Evolutionary conservation across 1,140 invertebrate genomes (phyloP), one percentile per base, ranked within the genome.

Genomic region (Aphidius ervi): DNA sequence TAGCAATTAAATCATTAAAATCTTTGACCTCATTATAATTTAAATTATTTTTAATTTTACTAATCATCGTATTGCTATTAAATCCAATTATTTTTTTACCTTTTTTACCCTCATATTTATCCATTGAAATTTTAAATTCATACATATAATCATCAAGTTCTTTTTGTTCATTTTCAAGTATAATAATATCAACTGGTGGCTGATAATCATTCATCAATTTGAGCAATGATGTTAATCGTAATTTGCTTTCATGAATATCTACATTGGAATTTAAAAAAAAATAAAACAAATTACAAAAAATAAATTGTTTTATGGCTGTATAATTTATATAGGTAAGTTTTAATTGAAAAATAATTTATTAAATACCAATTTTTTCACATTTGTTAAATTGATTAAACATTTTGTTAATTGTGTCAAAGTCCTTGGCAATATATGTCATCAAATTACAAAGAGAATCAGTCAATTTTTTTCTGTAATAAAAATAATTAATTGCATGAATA

Each of bases 241-340:
- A 62, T 64, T 69, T 74, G 23, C 72, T 77, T 16, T 53, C 59
- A 9, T 69, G 65, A 5, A 71, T 49, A 52, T 80, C 77, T 78
- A 40, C 5, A 46, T 66, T 58, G 48, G 55, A 40, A 58, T 59
- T 66, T 10, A 31, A 31, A 31, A 31, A 31, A 31, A 31, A 31
- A 3, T 0, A 31, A 31, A 31, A 31, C 4, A 31, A 31, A 31
- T 31, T 31, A 31, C 23, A 31, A 31, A 50, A 49, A 50, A 49
- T 64, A 40, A 59, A 52, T 10, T 40, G 53, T 48, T 16, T 10
- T 57, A 41, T 37, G n/a, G 55, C 49, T 46, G 6, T 8, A 46
- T 53, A 20, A 59, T 52, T 54, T 63, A 8, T 40, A 49, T 45
- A 50, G 39, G 46, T n/a, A 59, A 20, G 46, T n/a, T 46, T 57